Evolutionary conservation across 1,140 invertebrate genomes (phyloP).

Genomic region (Drosophila bocki): DNA sequence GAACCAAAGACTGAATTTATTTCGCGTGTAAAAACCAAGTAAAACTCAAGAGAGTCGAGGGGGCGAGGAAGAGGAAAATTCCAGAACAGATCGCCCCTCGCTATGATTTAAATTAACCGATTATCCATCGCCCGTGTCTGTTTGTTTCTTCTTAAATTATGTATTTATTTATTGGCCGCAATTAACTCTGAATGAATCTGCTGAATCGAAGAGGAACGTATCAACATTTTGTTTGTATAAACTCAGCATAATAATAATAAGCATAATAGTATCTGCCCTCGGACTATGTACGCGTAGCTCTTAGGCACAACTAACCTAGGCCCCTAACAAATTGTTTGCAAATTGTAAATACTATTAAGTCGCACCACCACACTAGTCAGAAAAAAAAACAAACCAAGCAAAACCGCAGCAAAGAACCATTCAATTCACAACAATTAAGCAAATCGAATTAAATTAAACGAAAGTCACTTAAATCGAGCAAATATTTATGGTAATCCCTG

Average conservation of each 20-base stretch:
- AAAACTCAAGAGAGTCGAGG: slow-evolving; percentile 34
- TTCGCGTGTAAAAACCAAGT: slow-evolving; percentile 74
- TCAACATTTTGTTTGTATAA: slow-evolving; percentile 56
- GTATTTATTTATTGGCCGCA: slow-evolving; percentile 67
- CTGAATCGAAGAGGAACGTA: slow-evolving; percentile 24
- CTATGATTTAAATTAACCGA: slow-evolving; percentile 61
- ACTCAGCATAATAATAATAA: slow-evolving; percentile 18
- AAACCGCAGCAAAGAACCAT: slow-evolving; percentile 67
- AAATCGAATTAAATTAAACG: slow-evolving; percentile 57
- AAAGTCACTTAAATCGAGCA: slow-evolving; percentile 63
- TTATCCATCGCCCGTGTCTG: slow-evolving; percentile 36
- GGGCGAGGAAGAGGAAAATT: slow-evolving; percentile 15
- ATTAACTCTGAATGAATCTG: slow-evolving; percentile 56
- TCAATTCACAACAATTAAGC: slow-evolving; percentile 62
- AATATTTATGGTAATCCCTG: slow-evolving; percentile 46
- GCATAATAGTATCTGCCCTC: slow-evolving; percentile 28
- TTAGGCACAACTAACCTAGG: slow-evolving; percentile 48
- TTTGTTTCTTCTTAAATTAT: slow-evolving; percentile 46
- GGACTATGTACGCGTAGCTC: slow-evolving; percentile 20
- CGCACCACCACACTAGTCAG: slow-evolving; percentile 74
- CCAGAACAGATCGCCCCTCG: slow-evolving; percentile 54
- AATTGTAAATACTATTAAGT: slow-evolving; percentile 82
- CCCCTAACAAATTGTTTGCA: slow-evolving; percentile 71
- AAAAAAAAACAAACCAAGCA: slow-evolving; percentile 30
- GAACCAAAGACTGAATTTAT: slow-evolving; percentile 85